These are phyloP conservation scores for Coranthus polyacanthus DNA, from an alignment of 2,797 vertebrate species.

Conservation along the genomic window DNA sequence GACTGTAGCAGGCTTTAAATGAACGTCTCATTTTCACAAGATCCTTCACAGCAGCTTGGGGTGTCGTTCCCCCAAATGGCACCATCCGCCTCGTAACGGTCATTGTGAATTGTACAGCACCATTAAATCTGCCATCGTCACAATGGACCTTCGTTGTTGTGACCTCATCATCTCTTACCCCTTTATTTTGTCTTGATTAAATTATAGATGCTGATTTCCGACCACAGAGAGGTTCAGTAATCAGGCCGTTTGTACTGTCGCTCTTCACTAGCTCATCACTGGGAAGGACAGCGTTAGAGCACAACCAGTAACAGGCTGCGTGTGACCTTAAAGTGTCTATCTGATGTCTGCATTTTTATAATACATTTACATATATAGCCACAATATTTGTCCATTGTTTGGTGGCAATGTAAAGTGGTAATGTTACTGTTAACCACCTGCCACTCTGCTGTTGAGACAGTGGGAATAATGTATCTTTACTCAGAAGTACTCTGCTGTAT, in stretches of 20 bases:
- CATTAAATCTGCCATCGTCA: constrained; percentile 27
- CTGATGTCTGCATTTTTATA: background rate
- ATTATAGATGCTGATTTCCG: constrained; percentile 60
- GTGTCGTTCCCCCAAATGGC: constrained; percentile 1
- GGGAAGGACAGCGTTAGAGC: constrained; percentile 21
- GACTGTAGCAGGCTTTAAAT: constrained; percentile 4
- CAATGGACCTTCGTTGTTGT: constrained; percentile 30
- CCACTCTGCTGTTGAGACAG: too few species aligned
- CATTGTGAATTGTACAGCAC: constrained; percentile 3
- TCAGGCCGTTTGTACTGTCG: constrained; percentile 37
- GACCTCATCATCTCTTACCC: constrained; percentile 35
- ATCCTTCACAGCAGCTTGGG: constrained; percentile 1
- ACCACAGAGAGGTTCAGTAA: constrained; percentile 28
- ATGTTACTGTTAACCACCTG: too few species aligned
- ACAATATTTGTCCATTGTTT: too few species aligned
- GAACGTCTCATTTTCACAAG: constrained; percentile 12
- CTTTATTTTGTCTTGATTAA: constrained; percentile 49
- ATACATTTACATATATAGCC: too few species aligned
- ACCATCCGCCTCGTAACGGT: constrained; percentile 23
- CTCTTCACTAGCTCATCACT: constrained; percentile 17
- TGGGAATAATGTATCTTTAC: too few species aligned
- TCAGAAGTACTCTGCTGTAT: too few species aligned
- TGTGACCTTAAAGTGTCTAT: background rate
- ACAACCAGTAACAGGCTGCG: background rate
- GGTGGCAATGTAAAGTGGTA: too few species aligned